phyloP scores from a whole-genome alignment of 2,113 vertebrate genomes.

The Colius striatus region DNA sequence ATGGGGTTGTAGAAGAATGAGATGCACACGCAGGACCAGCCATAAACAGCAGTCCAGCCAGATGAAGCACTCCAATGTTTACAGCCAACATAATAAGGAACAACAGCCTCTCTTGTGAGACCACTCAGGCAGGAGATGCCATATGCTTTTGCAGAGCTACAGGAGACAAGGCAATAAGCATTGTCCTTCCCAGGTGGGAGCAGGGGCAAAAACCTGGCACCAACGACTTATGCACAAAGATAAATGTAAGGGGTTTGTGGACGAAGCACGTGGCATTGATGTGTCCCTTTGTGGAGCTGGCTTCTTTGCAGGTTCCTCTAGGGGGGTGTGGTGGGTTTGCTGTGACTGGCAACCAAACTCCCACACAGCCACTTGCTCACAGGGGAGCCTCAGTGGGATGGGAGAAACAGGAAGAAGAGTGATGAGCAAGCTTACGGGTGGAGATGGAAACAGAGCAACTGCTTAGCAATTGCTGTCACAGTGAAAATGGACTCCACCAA shows the following conservation, averaged over 20 bases:
- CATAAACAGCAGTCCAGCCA: rapidly evolving
- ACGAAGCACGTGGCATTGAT: background rate
- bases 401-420: background rate
- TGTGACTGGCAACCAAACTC: background rate
- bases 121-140: background rate
- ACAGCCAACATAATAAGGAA: background rate
- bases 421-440: background rate
- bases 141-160: background rate
- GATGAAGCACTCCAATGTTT: background rate
- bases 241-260: background rate
- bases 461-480: background rate
- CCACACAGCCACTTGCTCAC: rapidly evolving
- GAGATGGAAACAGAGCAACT: background rate
- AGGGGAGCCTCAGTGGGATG: background rate
- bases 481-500: background rate
- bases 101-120: background rate
- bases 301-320: background rate
- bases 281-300: background rate
- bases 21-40: background rate
- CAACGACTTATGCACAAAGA: background rate
- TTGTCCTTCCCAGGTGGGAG: background rate
- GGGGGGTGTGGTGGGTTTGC: background rate
- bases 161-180: background rate
- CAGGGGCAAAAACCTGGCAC: background rate
- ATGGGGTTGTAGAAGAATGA: background rate